Percentiles rank a stretch among this genome's conserved stretches.
Evolutionary conservation across 2,113 vertebrate species (phyloP).

Genomic region (Lamprologus lemairii): DNA sequence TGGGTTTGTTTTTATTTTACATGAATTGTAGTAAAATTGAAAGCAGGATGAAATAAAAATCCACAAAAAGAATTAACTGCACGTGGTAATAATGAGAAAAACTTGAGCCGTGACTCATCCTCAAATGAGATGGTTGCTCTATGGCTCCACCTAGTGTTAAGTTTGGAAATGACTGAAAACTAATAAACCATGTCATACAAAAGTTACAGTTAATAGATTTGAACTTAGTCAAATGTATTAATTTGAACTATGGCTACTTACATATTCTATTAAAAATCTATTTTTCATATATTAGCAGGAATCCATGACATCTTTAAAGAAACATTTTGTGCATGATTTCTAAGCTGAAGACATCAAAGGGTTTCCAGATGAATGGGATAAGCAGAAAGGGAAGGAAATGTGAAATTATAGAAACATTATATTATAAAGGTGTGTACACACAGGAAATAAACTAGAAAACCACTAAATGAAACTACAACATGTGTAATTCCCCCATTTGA

Average conservation of each 20-base stretch:
- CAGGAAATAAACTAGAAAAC: not conserved
- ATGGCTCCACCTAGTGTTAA: conserved; percentile 29
- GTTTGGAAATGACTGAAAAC: not conserved
- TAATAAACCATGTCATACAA: not conserved
- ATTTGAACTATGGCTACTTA: not conserved
- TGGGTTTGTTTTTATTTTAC: not conserved
- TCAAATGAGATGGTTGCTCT: not conserved
- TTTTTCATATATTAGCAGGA: not conserved
- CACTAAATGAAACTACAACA: not conserved
- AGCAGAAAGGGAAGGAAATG: not conserved
- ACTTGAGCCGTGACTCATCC: not conserved
- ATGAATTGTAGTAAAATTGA: not conserved
- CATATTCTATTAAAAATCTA: not conserved
- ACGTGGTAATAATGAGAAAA: not conserved
- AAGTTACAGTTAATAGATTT: not conserved
- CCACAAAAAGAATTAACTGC: not conserved
- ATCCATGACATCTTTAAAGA: not conserved
- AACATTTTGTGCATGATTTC: not conserved
- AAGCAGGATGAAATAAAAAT: not conserved
- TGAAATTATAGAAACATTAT: not conserved
- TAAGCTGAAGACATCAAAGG: not conserved
- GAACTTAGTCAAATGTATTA: not conserved
- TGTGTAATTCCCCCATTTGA: not conserved
- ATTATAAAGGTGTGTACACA: not conserved
- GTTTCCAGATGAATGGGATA: not conserved